These are phyloP conservation scores for Pachycephus smyrnensis DNA, from an alignment of 2,888 invertebrate species.

Conservation along the genomic window DNA sequence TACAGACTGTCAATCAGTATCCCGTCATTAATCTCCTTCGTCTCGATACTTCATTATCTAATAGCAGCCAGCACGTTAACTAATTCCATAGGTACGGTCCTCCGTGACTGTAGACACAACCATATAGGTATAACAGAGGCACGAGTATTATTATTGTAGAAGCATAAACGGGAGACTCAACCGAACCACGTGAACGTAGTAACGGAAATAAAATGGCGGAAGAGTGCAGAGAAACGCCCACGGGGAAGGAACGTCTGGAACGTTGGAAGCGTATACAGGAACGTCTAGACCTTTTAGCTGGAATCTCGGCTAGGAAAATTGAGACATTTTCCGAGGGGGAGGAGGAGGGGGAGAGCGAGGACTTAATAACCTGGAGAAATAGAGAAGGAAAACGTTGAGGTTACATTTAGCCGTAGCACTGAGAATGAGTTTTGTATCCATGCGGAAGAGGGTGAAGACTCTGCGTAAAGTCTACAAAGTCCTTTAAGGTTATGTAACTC, in stretches of 20 bases:
- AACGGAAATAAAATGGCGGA: not conserved
- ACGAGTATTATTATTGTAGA: too few species aligned
- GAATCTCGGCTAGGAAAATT: not conserved
- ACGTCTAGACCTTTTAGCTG: not conserved
- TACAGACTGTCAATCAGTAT: not conserved
- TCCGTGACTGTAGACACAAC: not conserved
- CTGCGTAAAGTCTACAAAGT: not conserved
- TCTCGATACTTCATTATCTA: not conserved
- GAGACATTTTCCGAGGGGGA: not conserved
- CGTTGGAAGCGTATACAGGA: not conserved
- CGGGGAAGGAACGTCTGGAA: not conserved
- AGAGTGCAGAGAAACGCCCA: not conserved
- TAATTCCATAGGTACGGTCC: not conserved
- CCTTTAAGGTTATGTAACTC: not conserved
- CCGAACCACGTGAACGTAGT: not conserved
- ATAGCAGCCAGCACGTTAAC: not conserved
- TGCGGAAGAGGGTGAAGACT: too few species aligned
- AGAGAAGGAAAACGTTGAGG: not conserved
- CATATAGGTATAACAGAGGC: too few species aligned
- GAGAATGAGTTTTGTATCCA: not conserved
- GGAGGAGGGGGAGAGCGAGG: not conserved
- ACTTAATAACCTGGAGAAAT: not conserved
- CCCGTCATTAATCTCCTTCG: not conserved
- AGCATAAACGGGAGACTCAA: not conserved
- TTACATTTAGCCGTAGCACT: not conserved